Evolutionary conservation across 2,888 invertebrate genomes (phyloP).

Genomic region (Chironomus riparius): DNA sequence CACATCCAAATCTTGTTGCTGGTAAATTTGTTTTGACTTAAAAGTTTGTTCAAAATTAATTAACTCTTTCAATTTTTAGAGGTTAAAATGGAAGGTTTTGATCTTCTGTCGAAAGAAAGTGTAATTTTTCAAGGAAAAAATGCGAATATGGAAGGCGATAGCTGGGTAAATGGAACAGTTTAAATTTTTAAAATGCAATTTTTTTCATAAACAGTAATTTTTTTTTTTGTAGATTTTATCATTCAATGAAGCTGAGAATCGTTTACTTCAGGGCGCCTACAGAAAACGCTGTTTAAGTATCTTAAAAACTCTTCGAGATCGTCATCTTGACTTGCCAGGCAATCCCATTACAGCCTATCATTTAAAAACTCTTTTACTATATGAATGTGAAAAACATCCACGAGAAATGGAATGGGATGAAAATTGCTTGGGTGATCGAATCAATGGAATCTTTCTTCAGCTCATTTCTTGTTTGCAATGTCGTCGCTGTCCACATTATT

Average conservation of each 20-base stretch:
- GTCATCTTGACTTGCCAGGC: slow-evolving; percentile 79
- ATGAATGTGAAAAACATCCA: slow-evolving; percentile 95
- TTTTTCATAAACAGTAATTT: too few relatives aligned
- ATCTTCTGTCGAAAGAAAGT: slow-evolving; percentile 82
- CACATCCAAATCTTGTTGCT: slow-evolving; percentile 82
- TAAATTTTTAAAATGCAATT: neutral
- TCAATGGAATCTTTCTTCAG: slow-evolving; percentile 90
- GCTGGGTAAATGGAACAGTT: slow-evolving; percentile 59
- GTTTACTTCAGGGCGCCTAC: slow-evolving; percentile 52
- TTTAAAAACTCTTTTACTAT: slow-evolving; percentile 79
- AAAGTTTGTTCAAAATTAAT: neutral
- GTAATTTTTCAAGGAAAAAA: slow-evolving; percentile 77
- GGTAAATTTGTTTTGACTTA: neutral
- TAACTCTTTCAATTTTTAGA: slow-evolving; percentile 41
- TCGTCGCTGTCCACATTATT: slow-evolving; percentile 90
- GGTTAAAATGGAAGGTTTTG: slow-evolving; percentile 93
- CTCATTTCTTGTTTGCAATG: slow-evolving; percentile 93
- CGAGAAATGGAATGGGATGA: slow-evolving; percentile 93
- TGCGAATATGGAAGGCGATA: slow-evolving; percentile 90
- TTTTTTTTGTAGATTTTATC: slow-evolving; percentile 45
- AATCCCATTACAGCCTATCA: slow-evolving; percentile 89
- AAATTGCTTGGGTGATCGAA: slow-evolving; percentile 79
- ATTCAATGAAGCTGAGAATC: slow-evolving; percentile 84
- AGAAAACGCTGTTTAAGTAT: slow-evolving; percentile 80
- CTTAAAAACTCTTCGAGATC: slow-evolving; percentile 81